Evolutionary conservation across 2,113 vertebrate species (phyloP), one percentile per base, ranked within the genome.

Genomic region (Nesoenas mayeri): DNA sequence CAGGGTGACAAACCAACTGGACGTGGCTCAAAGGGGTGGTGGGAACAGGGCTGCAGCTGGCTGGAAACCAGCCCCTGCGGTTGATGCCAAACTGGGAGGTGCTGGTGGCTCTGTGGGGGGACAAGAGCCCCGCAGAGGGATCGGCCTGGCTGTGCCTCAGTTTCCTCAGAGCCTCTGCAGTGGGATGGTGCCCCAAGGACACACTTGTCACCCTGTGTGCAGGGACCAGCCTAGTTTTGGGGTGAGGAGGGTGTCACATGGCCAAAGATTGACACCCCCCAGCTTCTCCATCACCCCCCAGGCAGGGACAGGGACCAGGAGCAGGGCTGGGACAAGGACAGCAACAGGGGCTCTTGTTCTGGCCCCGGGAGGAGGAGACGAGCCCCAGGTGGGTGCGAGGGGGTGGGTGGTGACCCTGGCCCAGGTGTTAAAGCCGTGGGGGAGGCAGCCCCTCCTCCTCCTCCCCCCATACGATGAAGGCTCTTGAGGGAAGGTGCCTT

Each of bases 191-290:
- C 18, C 47, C 19, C 38, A 11, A 22, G 32, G 61, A 47, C 4
- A 5, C 0, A 1, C 24, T 48, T 2, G 2, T n/a, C 56, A 40
- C 62, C n/a, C 29, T 15, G 17, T 0, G 0, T 11, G 11, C 1
- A 2, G 18, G 14, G 18, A n/a, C 70, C 62, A 38, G 15, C n/a
- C 9, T 29, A 17, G 12, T 57, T 64, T 42, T 31, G 64, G 64
- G 64, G 20, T 0, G 7, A 31, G 6, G 24, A 47, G 29, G 15
- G 44, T 22, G 38, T 40, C 9, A 13, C 5, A 2, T 7, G 16
- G 44, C 38, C 32, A 28, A 22, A 11, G 54, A n/a, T 16, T 11
- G 87, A 38, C 12, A 14, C 34, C 13, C 44, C 40, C 16, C 44
- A 21, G 22, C 32, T 51, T 36, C 50, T 57, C 42, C 57, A 36